phyloP scores from a whole-genome alignment of 2,888 invertebrate species.

The Emesis furor region DNA sequence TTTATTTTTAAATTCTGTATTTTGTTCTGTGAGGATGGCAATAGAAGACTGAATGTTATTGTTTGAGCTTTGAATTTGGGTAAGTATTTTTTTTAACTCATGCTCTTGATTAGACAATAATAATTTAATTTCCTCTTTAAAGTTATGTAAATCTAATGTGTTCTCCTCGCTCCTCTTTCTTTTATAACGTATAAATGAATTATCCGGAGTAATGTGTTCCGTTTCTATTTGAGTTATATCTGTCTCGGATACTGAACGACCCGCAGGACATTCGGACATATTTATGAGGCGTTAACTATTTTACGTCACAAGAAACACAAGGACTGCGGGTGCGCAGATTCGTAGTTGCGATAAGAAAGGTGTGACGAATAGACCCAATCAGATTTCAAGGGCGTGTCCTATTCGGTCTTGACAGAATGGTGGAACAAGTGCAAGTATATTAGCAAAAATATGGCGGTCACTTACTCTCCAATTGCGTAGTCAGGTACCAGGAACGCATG shows the following conservation, averaged over 20 bases:
- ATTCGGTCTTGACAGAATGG: neutral
- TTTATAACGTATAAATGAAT: neutral
- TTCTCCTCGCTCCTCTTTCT: neutral
- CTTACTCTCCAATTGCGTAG: neutral
- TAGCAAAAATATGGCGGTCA: neutral
- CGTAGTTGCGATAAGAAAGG: neutral
- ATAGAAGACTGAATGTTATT: constrained; percentile 2
- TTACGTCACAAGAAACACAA: neutral
- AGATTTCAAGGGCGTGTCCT: neutral
- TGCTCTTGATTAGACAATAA: neutral
- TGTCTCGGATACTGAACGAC: neutral
- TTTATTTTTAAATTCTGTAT: neutral
- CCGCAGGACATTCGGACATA: neutral
- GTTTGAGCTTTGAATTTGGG: neutral
- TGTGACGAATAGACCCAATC: neutral
- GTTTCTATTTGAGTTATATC: neutral
- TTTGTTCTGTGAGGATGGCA: neutral
- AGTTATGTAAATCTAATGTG: constrained; percentile 7
- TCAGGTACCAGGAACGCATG: neutral
- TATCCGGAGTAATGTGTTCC: neutral
- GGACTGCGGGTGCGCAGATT: neutral
- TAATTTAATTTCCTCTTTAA: constrained; percentile 7
- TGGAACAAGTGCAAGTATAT: neutral
- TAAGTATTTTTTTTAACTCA: neutral
- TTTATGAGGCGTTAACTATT: neutral